These are phyloP conservation scores for Ceriagrion tenellum DNA, from an alignment of 2,888 invertebrate genomes.

Conservation along the genomic window DNA sequence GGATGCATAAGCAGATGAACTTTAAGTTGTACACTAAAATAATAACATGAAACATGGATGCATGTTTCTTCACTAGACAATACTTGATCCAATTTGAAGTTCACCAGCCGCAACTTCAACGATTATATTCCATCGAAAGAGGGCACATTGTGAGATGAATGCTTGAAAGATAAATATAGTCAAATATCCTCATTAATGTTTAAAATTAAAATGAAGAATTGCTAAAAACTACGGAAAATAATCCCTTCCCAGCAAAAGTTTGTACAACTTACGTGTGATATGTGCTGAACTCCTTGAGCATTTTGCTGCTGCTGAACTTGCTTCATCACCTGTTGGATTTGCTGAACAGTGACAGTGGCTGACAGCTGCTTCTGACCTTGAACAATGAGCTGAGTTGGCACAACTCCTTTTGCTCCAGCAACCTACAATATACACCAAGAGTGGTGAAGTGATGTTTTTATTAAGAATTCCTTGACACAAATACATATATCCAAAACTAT, in stretches of 20 bases:
- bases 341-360: slow-evolving; percentile 85
- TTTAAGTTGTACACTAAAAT: too few species aligned
- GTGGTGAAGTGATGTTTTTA: too few species aligned
- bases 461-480: neutral
- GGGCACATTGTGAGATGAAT: too few species aligned
- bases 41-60: too few species aligned
- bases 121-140: too few species aligned
- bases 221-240: neutral
- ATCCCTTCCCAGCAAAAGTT: neutral
- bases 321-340: slow-evolving; percentile 87
- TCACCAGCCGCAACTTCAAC: too few species aligned
- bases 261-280: slow-evolving; percentile 46
- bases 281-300: slow-evolving; percentile 73
- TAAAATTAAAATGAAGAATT: neutral
- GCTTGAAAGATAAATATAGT: too few species aligned
- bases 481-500: too few species aligned
- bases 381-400: slow-evolving; percentile 86
- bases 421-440: slow-evolving; percentile 47
- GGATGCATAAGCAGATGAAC: too few species aligned
- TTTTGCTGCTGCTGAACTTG: slow-evolving; percentile 79
- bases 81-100: too few species aligned
- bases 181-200: too few species aligned
- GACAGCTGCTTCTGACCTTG: slow-evolving; percentile 83
- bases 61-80: too few species aligned
- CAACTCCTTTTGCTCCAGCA: slow-evolving; percentile 76